These are phyloP conservation scores for Lasioglossum oenotherae DNA, from an alignment of 2,888 invertebrate genomes.

Conservation along the genomic window DNA sequence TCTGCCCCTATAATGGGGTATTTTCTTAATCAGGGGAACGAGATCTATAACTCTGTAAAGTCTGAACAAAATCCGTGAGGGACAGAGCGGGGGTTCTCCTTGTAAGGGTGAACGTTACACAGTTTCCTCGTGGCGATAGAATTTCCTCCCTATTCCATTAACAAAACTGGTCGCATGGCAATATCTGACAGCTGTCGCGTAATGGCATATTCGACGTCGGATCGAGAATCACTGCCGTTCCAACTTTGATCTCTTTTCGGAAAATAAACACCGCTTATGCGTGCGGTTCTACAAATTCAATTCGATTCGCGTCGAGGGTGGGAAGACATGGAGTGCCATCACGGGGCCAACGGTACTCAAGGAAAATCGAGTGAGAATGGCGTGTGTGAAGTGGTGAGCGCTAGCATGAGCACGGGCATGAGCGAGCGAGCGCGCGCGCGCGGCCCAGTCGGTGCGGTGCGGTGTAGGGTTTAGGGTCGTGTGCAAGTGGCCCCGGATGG, in stretches of 20 bases:
- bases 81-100: no score
- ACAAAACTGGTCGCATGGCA: not conserved
- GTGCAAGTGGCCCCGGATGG: conserved; percentile 56
- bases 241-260: not conserved
- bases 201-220: not conserved
- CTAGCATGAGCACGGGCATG: not conserved
- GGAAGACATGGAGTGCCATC: conserved; percentile 58
- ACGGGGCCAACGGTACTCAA: conserved; percentile 60
- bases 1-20: no score
- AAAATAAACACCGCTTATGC: conserved; percentile 46
- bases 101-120: not conserved
- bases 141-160: not conserved
- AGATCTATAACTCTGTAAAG: no score
- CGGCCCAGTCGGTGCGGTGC: not conserved
- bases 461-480: conserved; percentile 24
- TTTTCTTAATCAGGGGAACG: no score
- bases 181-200: not conserved
- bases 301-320: conserved; percentile 43
- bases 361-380: conserved; percentile 69
- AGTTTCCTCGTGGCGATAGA: not conserved
- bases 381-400: conserved; percentile 53
- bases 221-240: not conserved
- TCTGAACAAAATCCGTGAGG: no score
- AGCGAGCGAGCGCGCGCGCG: not conserved
- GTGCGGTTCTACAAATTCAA: conserved; percentile 48